Base-by-base conservation (phyloP, 2,797 vertebrate genomes). In the Rhadinocentrus ornatus region DNA sequence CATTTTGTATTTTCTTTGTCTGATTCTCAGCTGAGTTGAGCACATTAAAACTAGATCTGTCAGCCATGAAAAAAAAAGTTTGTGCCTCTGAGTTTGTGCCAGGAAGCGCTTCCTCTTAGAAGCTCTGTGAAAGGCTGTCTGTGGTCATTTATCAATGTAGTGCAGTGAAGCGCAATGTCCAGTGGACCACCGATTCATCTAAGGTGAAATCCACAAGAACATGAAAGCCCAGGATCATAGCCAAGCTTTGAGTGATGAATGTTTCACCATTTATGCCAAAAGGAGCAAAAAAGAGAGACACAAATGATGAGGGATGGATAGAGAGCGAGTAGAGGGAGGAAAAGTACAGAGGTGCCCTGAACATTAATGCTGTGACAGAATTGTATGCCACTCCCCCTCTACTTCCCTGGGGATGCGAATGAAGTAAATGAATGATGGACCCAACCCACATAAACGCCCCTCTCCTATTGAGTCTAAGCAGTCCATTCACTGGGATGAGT, bases 341-440 rank as follows among this genome's bases (percentile, higher is more conserved):
- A 77, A 71, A 56, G 75, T 79, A 83, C 67, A 12, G 78, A 78
- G 73, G 75, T 79, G 82, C 80, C 78, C 78, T 85, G 61, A 85
- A 75, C 11, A 24, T 62, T 83, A 77, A 84, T 73, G 83, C 78
- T 26, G 29, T 82, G 87, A 83, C 85, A 89, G 53, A 65, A 78
- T 84, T 85, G 87, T 88, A 76, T 60, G 79, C 80, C 88, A 90
- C 88, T 75, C 88, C 91, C 83, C 84, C 81, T 83, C 73, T 34
- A 76, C 85, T 84, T 80, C 87, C 87, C 78, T 57, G 22, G 76
- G 82, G 83, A 87, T 81, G 62, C 90, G 88, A 92, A 92, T 92
- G 89, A 91, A 91, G 88, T 91, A 70, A 87, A 89, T 93, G 91
- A 93, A 93, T 92, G 90, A 91, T 91, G 89, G 90, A 91, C 83